A percentile compares a stretch with the other conserved stretches of the same genome.
Conservation (phyloP, 2,797 vertebrate species). For the Mus minutoides region DNA sequence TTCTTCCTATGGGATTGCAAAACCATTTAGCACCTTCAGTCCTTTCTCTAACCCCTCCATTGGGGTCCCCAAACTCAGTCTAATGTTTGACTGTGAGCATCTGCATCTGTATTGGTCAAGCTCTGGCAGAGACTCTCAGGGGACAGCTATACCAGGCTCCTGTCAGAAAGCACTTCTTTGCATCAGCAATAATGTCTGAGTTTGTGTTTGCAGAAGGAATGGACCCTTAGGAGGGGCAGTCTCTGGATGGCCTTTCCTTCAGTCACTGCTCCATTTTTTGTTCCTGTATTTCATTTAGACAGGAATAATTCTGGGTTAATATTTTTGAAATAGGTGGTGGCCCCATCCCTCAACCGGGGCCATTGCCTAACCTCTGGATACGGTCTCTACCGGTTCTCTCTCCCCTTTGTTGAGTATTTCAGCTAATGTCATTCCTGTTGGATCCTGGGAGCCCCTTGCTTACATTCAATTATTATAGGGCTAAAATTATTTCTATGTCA, state of each 20-base stretch:
- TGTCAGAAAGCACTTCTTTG: not conserved
- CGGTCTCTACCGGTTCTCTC: not conserved
- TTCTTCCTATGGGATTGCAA: not conserved
- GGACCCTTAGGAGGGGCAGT: not conserved
- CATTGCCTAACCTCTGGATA: not conserved
- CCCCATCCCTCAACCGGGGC: not conserved
- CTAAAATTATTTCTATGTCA: conserved; percentile 43
- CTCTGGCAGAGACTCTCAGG: not conserved
- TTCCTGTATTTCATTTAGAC: not conserved
- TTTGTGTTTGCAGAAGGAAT: not conserved
- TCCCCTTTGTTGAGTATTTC: not conserved
- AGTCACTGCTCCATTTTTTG: not conserved
- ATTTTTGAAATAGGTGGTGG: not conserved
- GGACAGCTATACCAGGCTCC: not conserved
- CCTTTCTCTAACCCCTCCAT: not conserved
- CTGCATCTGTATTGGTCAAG: not conserved
- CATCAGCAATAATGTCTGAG: not conserved
- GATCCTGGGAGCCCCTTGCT: not conserved
- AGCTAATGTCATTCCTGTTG: not conserved
- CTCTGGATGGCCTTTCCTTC: not conserved
- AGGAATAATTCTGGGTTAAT: not conserved
- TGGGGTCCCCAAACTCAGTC: not conserved
- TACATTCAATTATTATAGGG: not conserved
- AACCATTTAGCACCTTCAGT: not conserved
- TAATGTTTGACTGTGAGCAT: not conserved